phyloP scores from a whole-genome alignment of 1,140 invertebrate genomes.

The Drosophila sucinea region DNA sequence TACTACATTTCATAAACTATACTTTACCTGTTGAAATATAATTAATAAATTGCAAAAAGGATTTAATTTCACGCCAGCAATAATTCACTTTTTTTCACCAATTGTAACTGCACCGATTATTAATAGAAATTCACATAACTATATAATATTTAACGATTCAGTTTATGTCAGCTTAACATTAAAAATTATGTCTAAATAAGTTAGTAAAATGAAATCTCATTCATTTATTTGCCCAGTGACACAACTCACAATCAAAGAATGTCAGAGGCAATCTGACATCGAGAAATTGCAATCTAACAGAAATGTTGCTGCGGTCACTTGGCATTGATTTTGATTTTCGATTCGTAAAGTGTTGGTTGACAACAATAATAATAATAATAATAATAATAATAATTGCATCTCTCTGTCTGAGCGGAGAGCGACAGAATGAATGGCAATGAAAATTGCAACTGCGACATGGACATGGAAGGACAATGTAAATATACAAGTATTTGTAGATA shows the following conservation, averaged over 20 bases:
- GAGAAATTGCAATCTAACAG: slow-evolving; percentile 18
- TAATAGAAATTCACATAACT: too few relatives aligned
- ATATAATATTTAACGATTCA: too few relatives aligned
- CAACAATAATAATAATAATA: background rate
- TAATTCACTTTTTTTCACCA: too few relatives aligned
- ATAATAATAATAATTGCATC: slow-evolving; percentile 20
- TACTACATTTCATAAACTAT: too few relatives aligned
- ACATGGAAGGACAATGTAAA: background rate
- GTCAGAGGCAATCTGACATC: slow-evolving; percentile 27
- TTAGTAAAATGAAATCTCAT: too few relatives aligned
- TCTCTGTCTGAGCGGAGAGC: slow-evolving; percentile 7
- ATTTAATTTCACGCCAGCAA: too few relatives aligned
- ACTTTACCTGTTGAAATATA: too few relatives aligned
- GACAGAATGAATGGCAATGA: background rate
- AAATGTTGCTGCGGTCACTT: slow-evolving; percentile 12
- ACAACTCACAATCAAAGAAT: background rate
- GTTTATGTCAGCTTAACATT: too few relatives aligned
- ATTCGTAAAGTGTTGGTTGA: slow-evolving; percentile 23
- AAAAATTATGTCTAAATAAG: too few relatives aligned
- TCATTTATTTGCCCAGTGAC: background rate
- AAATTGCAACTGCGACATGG: background rate
- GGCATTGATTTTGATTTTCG: slow-evolving; percentile 26
- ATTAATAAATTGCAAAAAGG: too few relatives aligned
- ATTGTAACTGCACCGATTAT: too few relatives aligned
- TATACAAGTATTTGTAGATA: background rate